Evolutionary conservation across 2,113 vertebrate species (phyloP).

Genomic region (Redunca redunca): DNA sequence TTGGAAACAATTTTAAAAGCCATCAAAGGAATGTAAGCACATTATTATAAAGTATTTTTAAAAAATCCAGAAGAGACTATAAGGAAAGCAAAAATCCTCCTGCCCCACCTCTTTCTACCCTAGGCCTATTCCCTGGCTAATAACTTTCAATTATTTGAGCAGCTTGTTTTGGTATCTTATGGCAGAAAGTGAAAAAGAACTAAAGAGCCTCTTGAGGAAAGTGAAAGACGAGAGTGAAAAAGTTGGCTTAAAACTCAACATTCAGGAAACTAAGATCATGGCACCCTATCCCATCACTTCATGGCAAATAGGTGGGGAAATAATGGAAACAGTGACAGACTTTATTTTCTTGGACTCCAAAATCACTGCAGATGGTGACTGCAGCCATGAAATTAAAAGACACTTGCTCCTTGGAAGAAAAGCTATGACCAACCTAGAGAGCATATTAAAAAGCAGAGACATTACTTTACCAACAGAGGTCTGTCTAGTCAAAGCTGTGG

Average conservation of each 20-base stretch:
- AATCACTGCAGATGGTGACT: neutral
- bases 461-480: neutral
- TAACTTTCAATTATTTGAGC: neutral
- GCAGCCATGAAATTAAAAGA: neutral
- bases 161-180: neutral
- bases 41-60: neutral
- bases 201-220: neutral
- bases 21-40: neutral
- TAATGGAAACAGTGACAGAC: neutral
- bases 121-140: neutral
- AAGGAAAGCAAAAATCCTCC: constrained; percentile 22
- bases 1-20: neutral
- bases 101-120: neutral
- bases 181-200: neutral
- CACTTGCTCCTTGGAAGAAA: neutral
- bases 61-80: neutral
- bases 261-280: neutral
- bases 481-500: neutral
- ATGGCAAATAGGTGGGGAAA: neutral
- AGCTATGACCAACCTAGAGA: neutral
- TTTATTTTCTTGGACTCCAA: neutral
- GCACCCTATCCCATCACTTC: neutral
- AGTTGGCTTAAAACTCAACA: neutral
- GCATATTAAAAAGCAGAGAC: neutral
- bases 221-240: neutral